Evolutionary conservation across 35 echinoderm and acorn worm genomes (phyloP).

Genomic region (Stichopus chloronotus): DNA sequence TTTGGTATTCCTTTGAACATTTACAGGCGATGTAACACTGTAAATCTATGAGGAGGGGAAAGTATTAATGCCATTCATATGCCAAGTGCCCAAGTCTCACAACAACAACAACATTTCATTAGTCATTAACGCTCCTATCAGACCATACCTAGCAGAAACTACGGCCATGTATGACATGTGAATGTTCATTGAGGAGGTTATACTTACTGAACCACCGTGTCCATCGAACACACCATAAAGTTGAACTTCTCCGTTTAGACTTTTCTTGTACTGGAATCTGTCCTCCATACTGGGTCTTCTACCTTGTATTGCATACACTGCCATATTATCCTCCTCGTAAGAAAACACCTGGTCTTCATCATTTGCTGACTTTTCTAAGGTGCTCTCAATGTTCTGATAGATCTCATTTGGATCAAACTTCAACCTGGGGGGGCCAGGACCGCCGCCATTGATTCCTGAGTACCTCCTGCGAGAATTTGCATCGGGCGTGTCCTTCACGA

Average conservation of each 20-base stretch:
- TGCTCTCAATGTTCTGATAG: constrained; percentile 44
- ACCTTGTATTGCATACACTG: constrained; percentile 93
- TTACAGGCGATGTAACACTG: too few relatives aligned
- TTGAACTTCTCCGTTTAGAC: constrained; percentile 56
- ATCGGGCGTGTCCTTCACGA: constrained; percentile 45
- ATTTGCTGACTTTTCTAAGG: constrained; percentile 7
- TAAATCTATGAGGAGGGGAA: too few relatives aligned
- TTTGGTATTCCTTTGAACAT: too few relatives aligned
- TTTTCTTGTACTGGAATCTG: constrained; percentile 77
- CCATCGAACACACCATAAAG: constrained; percentile 94
- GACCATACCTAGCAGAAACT: too few relatives aligned
- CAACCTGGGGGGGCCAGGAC: constrained; percentile 20
- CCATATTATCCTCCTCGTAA: constrained; percentile 80
- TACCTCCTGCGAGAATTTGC: constrained; percentile 29
- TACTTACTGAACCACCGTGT: constrained; percentile 90
- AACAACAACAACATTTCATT: too few relatives aligned
- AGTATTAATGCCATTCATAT: too few relatives aligned
- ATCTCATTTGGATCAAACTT: constrained; percentile 33
- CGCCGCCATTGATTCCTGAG: neutral
- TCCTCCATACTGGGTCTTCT: constrained; percentile 86
- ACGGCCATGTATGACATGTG: neutral
- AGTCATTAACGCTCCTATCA: too few relatives aligned
- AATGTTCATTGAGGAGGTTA: neutral
- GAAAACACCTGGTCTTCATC: constrained; percentile 55
- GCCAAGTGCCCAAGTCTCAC: too few relatives aligned